These are phyloP conservation scores for Eulemur mongoz DNA, from an alignment of 2,797 vertebrate species.

Conservation along the genomic window DNA sequence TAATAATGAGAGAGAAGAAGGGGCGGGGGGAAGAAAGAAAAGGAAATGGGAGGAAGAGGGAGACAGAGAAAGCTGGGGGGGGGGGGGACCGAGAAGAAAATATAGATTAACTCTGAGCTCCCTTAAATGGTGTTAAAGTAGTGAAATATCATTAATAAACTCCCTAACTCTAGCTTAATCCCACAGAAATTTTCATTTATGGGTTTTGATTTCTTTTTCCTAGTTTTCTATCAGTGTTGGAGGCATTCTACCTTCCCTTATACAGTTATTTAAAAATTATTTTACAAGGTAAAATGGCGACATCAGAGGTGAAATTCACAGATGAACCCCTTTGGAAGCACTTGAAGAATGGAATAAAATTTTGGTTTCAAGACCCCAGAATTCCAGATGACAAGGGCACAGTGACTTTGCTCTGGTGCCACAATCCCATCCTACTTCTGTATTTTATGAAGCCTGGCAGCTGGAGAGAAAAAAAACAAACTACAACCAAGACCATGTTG, in stretches of 20 bases:
- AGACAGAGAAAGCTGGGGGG: neutral
- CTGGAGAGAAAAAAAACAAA: neutral
- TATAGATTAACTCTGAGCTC: neutral
- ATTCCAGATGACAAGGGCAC: neutral
- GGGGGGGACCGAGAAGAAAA: neutral
- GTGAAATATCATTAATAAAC: neutral
- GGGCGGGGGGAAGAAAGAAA: neutral
- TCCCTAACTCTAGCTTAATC: neutral
- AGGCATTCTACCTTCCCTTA: neutral
- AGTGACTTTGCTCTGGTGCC: neutral
- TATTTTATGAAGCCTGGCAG: neutral
- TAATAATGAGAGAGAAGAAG: neutral
- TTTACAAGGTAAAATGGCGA: neutral
- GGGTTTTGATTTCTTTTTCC: neutral
- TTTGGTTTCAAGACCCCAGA: neutral
- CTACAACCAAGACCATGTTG: neutral
- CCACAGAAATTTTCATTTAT: neutral
- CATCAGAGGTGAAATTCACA: neutral
- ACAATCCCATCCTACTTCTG: neutral
- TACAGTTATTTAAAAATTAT: neutral
- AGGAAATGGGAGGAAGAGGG: neutral
- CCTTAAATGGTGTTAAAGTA: neutral
- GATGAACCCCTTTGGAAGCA: neutral
- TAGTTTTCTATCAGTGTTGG: neutral
- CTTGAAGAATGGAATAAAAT: neutral